phyloP scores from a whole-genome alignment of 2,888 invertebrate genomes.

The Eristalis pertinax region DNA sequence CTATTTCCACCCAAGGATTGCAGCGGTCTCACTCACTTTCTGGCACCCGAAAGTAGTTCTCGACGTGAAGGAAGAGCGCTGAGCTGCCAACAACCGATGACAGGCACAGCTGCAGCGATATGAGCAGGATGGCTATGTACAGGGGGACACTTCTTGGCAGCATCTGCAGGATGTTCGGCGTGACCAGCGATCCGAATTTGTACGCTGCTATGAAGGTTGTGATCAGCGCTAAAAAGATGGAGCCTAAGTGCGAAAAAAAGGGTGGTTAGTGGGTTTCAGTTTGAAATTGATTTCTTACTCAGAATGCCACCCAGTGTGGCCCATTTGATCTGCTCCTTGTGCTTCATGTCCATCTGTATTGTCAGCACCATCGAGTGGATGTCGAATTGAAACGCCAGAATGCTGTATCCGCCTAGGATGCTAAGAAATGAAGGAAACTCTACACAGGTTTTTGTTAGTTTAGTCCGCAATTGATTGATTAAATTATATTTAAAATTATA shows the following conservation, averaged over 20 bases:
- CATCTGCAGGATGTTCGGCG: slow-evolving; percentile 86
- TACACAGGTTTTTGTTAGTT: slow-evolving; percentile 34
- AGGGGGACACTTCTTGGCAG: slow-evolving; percentile 85
- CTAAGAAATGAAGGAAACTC: slow-evolving; percentile 82
- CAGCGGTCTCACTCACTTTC: slow-evolving; percentile 84
- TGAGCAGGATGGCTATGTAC: slow-evolving; percentile 87
- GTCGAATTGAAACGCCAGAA: slow-evolving; percentile 89
- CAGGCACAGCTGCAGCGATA: slow-evolving; percentile 89
- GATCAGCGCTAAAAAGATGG: slow-evolving; percentile 85
- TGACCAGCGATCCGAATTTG: slow-evolving; percentile 85
- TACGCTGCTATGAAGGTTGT: slow-evolving; percentile 85
- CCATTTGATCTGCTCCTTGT: slow-evolving; percentile 87
- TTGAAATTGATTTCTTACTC: slow-evolving; percentile 81
- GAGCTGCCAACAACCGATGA: slow-evolving; percentile 90
- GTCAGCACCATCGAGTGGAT: slow-evolving; percentile 93
- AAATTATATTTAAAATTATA: too few relatives aligned
- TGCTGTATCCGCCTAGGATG: slow-evolving; percentile 85
- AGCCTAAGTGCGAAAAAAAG: slow-evolving; percentile 79
- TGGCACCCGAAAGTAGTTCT: slow-evolving; percentile 88
- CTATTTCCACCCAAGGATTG: not conserved
- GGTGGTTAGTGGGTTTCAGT: not conserved
- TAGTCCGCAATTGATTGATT: not conserved
- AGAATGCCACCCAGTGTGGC: slow-evolving; percentile 88
- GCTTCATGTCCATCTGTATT: slow-evolving; percentile 95
- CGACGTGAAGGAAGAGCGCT: slow-evolving; percentile 91